These are phyloP conservation scores for Drosophila pseudotalamancana DNA, from an alignment of 2,888 invertebrate species.

Conservation along the genomic window DNA sequence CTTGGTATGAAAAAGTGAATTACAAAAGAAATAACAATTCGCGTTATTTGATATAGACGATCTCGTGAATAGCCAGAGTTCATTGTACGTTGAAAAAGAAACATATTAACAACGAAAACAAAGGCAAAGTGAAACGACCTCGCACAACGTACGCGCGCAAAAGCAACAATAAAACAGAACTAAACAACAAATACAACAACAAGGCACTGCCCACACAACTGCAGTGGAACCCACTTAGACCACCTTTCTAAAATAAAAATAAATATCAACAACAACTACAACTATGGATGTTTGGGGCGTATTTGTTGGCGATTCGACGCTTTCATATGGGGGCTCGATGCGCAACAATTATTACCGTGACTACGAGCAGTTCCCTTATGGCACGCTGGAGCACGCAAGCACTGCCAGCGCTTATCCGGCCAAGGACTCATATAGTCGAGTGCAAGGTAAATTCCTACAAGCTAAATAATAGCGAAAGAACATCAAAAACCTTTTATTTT, in stretches of 20 bases:
- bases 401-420: conserved; percentile 65
- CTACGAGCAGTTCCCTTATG: conserved; percentile 85
- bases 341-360: conserved; percentile 85
- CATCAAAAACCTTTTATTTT: neutral
- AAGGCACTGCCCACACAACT: conserved; percentile 13
- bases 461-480: neutral
- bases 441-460: conserved; percentile 81
- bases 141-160: conserved; percentile 64
- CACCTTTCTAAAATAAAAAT: conserved; percentile 24
- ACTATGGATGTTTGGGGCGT: conserved; percentile 86
- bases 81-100: conserved; percentile 64
- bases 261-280: conserved; percentile 7
- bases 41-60: conserved; percentile 36
- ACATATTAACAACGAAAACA: conserved; percentile 36
- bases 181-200: conserved; percentile 29
- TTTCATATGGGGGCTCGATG: conserved; percentile 85
- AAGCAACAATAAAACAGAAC: conserved; percentile 35
- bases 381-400: conserved; percentile 79
- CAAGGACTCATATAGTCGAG: conserved; percentile 83
- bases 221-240: conserved; percentile 34
- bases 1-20: conserved; percentile 44
- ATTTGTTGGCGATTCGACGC: conserved; percentile 85
- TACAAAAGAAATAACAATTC: conserved; percentile 25
- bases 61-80: conserved; percentile 57
- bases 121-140: conserved; percentile 73